These are phyloP conservation scores for Setophaga coronata DNA, from an alignment of 2,113 vertebrate genomes.

Conservation along the genomic window DNA sequence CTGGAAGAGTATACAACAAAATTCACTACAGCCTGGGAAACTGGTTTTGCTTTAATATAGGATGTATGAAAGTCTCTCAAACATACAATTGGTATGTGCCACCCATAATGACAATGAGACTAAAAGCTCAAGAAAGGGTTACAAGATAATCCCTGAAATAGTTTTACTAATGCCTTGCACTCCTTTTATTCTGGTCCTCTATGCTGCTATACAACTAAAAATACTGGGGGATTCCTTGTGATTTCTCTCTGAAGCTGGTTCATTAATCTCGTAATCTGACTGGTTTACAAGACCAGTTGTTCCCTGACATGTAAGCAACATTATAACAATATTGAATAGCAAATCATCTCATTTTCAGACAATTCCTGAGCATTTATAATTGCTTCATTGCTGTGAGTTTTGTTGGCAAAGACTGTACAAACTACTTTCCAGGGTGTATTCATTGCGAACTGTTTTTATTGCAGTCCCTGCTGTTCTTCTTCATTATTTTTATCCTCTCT, in stretches of 20 bases:
- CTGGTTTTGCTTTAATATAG: not conserved
- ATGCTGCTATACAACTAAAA: not conserved
- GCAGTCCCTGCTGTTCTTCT: not conserved
- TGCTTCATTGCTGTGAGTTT: not conserved
- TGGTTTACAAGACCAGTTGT: not conserved
- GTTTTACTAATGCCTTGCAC: not conserved
- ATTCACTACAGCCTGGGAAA: not conserved
- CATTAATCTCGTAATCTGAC: not conserved
- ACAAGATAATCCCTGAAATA: not conserved
- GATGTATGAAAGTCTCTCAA: not conserved
- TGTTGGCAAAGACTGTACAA: not conserved
- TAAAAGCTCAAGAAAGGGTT: constrained; percentile 2
- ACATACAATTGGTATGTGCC: not conserved
- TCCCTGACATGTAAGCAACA: not conserved
- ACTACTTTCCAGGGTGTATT: not conserved
- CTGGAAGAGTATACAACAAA: not conserved
- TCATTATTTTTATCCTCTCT: constrained; percentile 48
- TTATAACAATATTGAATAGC: not conserved
- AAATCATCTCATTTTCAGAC: not conserved
- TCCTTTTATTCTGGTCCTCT: not conserved
- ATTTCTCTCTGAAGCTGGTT: not conserved
- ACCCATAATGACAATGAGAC: not conserved
- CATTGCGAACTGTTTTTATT: constrained; percentile 12
- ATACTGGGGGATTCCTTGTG: not conserved
- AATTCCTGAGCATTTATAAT: not conserved